Evolutionary conservation across 1,140 invertebrate genomes (phyloP).

Genomic region (Heliothis subflexa): DNA sequence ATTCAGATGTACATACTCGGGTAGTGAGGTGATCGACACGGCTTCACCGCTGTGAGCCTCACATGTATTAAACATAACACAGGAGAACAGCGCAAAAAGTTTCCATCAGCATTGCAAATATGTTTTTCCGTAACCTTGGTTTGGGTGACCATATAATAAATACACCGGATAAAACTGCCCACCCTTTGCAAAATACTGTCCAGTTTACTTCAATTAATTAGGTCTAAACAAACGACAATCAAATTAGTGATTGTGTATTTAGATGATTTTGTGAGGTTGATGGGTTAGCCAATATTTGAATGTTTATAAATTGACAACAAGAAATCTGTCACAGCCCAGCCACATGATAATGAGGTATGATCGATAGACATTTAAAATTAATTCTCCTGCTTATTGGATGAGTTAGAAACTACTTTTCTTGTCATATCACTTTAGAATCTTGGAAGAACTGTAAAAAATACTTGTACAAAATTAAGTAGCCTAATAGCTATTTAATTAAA

Average conservation of each 20-base stretch:
- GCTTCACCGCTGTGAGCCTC: constrained; percentile 61
- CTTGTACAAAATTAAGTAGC: too few relatives aligned
- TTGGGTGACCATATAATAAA: constrained; percentile 67
- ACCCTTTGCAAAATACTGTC: constrained; percentile 27
- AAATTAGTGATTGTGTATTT: background rate
- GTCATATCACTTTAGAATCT: too few relatives aligned
- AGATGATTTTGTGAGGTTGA: too few relatives aligned
- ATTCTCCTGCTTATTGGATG: too few relatives aligned
- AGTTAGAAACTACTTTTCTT: too few relatives aligned
- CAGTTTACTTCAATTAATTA: constrained; percentile 5
- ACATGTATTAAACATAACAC: constrained; percentile 75
- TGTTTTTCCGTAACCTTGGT: constrained; percentile 77
- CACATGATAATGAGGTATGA: too few relatives aligned
- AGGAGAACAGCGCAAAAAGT: constrained; percentile 72
- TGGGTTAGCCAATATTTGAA: too few relatives aligned
- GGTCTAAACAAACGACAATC: background rate
- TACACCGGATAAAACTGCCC: constrained; percentile 46
- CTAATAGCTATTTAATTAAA: background rate
- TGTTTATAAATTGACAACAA: too few relatives aligned
- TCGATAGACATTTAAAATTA: too few relatives aligned
- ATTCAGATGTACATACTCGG: constrained; percentile 44
- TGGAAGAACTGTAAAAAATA: too few relatives aligned
- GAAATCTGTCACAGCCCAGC: too few relatives aligned
- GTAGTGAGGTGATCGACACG: constrained; percentile 74
- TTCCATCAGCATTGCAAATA: constrained; percentile 76